Conservation (phyloP, 2,797 vertebrate species). For the Microhierax caerulescens region DNA sequence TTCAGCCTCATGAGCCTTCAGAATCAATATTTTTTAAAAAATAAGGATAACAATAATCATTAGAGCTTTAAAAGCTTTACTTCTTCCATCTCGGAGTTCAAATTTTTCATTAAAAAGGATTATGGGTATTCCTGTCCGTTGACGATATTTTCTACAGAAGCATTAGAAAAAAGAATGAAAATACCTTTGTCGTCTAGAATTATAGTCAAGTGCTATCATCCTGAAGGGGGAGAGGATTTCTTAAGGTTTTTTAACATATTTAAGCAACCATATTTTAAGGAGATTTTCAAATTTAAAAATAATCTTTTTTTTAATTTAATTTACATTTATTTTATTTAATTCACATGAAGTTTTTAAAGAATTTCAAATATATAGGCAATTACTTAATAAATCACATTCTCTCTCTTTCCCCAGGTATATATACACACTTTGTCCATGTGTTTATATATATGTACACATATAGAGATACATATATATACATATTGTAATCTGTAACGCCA, state of each 20-base stretch:
- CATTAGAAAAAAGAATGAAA: not conserved
- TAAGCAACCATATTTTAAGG: not conserved
- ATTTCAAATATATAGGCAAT: not conserved
- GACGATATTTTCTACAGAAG: not conserved
- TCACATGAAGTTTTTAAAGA: not conserved
- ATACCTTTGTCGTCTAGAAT: not conserved
- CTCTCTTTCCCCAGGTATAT: not conserved
- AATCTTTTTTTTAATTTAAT: not conserved
- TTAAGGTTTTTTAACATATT: not conserved
- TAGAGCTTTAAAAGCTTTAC: not conserved
- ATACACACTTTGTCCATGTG: not conserved
- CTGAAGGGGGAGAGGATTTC: not conserved
- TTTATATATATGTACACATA: not conserved
- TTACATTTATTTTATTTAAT: not conserved
- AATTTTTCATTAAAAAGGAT: conserved; percentile 69
- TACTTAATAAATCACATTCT: not conserved
- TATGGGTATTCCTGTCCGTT: conserved; percentile 69
- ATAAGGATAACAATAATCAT: conserved; percentile 54
- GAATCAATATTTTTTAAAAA: conserved; percentile 63
- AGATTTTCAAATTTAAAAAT: not conserved
- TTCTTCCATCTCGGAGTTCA: conserved; percentile 8
- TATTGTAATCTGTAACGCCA: not conserved
- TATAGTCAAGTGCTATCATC: not conserved
- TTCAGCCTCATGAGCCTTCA: conserved; percentile 87
- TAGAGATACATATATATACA: not conserved